Base-by-base conservation (phyloP, 2,888 invertebrate species). In the Dryococelus australis region DNA sequence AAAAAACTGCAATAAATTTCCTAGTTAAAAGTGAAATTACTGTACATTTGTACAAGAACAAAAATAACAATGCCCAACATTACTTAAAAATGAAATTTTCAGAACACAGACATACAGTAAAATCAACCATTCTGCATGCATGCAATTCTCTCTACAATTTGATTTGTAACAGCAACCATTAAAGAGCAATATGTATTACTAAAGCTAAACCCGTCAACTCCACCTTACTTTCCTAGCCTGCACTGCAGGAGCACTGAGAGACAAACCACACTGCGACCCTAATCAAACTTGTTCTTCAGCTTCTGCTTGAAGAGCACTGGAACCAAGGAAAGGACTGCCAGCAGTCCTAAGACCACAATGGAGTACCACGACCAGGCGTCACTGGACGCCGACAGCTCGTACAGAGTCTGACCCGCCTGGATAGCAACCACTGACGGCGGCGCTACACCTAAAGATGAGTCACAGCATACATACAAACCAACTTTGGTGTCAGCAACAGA, bases 381-480 rank as follows among this genome's bases (percentile, higher is more conserved):
- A 90, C 96, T 96, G 0, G 97, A 96, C 6, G 97, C 97, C 0
- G 98, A 97, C 93, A 99, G 94, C 90, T 97, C 96, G 91, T 99
- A 97, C 84, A 99, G 93, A 0, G 99, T 99, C 92, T 98, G 98
- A 24, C 99, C 99, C 20, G 99, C 98, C 93, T 99, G 98, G 90
- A 99, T 99, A 20, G 99, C 99, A 43, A 99, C 96, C 92, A 99
- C 97, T 0, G 99, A 99, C 8, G 99, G 99, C 84, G 99, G 99
- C 0, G 98, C 98, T 20, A 99, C 99, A 89, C 99, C 97, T 95
- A 91, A 43, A 88, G 85, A 85, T 81, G 24, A 47, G 26, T 24
- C 35, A 28, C 27, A 26, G 27, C 27, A 53, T 24, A 26, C 1
- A 47, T 6, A 12, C 12, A 6, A 47, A 9, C 47, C 47, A 47